Percentiles rank a stretch among this genome's conserved stretches.
These are phyloP conservation scores for Megalopta genalis DNA, from an alignment of 1,140 invertebrate species.

Conservation along the genomic window DNA sequence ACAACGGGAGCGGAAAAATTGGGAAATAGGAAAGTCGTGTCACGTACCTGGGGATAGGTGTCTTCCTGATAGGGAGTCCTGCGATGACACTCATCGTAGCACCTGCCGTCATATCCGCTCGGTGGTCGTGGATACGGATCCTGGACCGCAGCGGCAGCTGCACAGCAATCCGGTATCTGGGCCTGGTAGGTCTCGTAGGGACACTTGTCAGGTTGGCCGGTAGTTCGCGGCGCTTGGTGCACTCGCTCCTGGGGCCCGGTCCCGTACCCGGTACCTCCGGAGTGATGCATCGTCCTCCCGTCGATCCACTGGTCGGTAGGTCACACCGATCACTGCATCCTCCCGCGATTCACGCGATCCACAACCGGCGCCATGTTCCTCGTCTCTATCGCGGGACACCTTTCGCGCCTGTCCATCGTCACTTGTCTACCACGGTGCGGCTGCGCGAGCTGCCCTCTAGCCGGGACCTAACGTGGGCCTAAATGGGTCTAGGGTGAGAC, in stretches of 20 bases:
- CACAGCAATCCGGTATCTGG: constrained; percentile 78
- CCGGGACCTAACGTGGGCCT: constrained; percentile 10
- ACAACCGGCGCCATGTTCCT: constrained; percentile 35
- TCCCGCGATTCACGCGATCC: constrained; percentile 16
- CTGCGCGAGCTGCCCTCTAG: too few relatives aligned
- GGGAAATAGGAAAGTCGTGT: background rate
- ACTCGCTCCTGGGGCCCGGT: constrained; percentile 77
- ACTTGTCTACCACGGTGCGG: background rate
- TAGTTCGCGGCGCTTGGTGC: constrained; percentile 71
- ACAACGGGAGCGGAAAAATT: background rate
- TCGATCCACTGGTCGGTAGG: constrained; percentile 34
- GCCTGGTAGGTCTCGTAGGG: constrained; percentile 75
- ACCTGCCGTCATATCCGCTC: constrained; percentile 75
- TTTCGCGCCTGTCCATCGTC: constrained; percentile 47
- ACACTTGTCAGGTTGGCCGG: constrained; percentile 72
- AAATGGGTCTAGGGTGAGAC: constrained; percentile 30
- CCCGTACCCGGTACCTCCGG: constrained; percentile 63
- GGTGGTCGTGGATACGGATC: constrained; percentile 76
- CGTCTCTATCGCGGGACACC: constrained; percentile 44
- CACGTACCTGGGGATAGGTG: constrained; percentile 73
- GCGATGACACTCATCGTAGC: constrained; percentile 77
- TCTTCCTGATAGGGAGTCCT: constrained; percentile 76
- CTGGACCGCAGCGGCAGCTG: constrained; percentile 71
- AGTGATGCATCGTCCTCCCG: constrained; percentile 58
- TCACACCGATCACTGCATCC: constrained; percentile 57